A percentile compares a stretch with the other conserved stretches of the same genome.
phyloP scores from a whole-genome alignment of 2,113 vertebrate genomes.

The Etheostoma cragini region DNA sequence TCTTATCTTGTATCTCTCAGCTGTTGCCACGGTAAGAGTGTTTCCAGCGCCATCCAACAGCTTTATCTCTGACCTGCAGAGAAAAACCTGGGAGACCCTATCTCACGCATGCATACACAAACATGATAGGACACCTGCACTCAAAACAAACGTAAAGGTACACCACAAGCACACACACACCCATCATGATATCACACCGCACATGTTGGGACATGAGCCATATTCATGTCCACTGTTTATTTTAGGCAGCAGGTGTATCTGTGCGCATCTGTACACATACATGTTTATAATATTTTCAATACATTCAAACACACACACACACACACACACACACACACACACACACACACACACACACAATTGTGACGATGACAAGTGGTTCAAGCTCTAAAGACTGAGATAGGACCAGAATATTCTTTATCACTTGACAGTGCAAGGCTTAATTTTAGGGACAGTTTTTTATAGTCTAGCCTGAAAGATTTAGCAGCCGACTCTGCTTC shows the following conservation, averaged over 20 bases:
- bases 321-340: background rate
- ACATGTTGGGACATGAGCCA: too few relatives aligned
- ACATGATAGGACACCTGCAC: conserved; percentile 36
- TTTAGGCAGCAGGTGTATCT: conserved; percentile 39
- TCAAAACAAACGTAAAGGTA: conserved; percentile 30
- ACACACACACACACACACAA: conserved; percentile 1
- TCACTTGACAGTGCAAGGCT: conserved; percentile 52
- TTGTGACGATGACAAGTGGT: conserved; percentile 40
- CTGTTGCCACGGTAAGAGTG: conserved; percentile 66
- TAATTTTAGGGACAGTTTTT: conserved; percentile 71
- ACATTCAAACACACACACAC: conserved; percentile 9
- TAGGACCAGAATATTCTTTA: conserved; percentile 58
- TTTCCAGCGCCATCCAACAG: conserved; percentile 60
- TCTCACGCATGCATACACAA: conserved; percentile 44
- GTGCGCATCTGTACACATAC: conserved; percentile 24
- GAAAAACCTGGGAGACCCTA: conserved; percentile 60
- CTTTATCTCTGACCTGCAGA: conserved; percentile 78
- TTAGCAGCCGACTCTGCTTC: conserved; percentile 50
- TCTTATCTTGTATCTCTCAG: conserved; percentile 80
- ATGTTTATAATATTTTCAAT: conserved; percentile 22
- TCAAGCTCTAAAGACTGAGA: conserved; percentile 43
- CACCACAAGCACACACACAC: background rate
- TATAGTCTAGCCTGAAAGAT: conserved; percentile 62
- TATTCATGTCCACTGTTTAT: background rate
- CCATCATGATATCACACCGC: too few relatives aligned